Base-by-base conservation (phyloP, 2,888 invertebrate genomes). In the Caenorhabditis sp. region DNA sequence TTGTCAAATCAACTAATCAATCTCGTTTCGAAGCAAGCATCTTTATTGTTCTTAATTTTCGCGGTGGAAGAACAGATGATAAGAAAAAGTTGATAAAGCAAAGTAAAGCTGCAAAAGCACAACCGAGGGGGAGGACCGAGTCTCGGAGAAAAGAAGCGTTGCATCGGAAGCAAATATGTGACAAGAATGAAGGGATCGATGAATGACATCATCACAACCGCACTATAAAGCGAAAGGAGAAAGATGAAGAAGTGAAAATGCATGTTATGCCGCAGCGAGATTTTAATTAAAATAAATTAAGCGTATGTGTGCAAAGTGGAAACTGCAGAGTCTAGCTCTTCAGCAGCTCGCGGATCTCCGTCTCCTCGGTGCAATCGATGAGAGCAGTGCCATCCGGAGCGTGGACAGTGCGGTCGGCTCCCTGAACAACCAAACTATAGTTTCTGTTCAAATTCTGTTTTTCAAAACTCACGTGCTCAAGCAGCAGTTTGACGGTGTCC, bases 401-500 rank as follows among this genome's bases (percentile, higher is more conserved):
- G 13, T 61, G 45, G 9, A 81, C 50, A 9, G 55, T 50, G n/a
- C 68, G 66, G 35, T 80, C 45, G 2, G 79, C 80, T n/a, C 82
- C 81, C 70, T 81, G 58, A 61, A n/a, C n/a, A n/a, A n/a, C n/a
- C n/a, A n/a, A n/a, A n/a, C n/a, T n/a, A n/a, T n/a, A n/a, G n/a
- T n/a, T n/a, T n/a, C n/a, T n/a, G n/a, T 35, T 3, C 6, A 35
- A n/a, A n/a, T n/a, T 9, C 9, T 35, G 35, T 2, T 17, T 30
- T 27, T 9, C 22, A 65, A 92, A 92, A 71, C 78, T 61, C 91
- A 95, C 95, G 91, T 94, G 93, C 90, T 94, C 93, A 78, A 97
- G 89, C 84, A 98, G 92, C 80, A 95, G 91, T 90, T 94, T 93
- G 11, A 97, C 96, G 91, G 95, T 95, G 78, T 93, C 93, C 59